Evolutionary conservation across 2,888 invertebrate genomes (phyloP), one percentile per base, ranked within the genome.

Genomic region (Ischnura elegans): DNA sequence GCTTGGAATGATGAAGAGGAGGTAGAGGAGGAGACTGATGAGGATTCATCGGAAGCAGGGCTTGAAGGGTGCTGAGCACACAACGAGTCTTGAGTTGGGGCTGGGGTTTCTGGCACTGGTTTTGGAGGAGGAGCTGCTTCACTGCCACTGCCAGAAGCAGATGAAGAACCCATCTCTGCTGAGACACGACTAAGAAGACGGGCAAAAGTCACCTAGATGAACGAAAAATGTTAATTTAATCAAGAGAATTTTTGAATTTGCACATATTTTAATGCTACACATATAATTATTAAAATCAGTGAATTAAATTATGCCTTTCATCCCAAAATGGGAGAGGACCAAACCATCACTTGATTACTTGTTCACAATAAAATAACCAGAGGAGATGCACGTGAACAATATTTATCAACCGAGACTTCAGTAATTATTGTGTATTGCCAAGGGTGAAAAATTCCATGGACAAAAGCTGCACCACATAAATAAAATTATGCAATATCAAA

Each of bases 121-220:
- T 42, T 90, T 43, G 96, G 96, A 29, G 95, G 94, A 5, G 96
- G 96, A 0, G 96, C 96, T 4, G 98, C 98, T 95, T 98, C 96
- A 93, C 98, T 98, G 10, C 87, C 93, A 87, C 93, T 84, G 36
- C 94, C 47, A 42, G 93, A 46, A 95, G 96, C 93, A 86, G 98
- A 97, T 94, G 97, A 97, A 0, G 97, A 97, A 95, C 97, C 98
- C 97, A 98, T 98, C 96, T 98, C 98, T 16, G 97, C 97, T 21
- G 98, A 98, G 8, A 98, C 97, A 96, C 97, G 98, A 95, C 97
- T 98, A 43, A 98, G 95, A 93, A 98, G 96, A 94, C 98, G 96
- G 0, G 98, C 98, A 95, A 98, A 98, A 0, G 98, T 98, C 13
- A 98, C 95, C 94, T 94, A 43, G 8, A n/a, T n/a, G 61, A 85